Evolutionary conservation across 2,888 invertebrate genomes (phyloP), one percentile per base, ranked within the genome.

Genomic region (Notodonta ziczac): DNA sequence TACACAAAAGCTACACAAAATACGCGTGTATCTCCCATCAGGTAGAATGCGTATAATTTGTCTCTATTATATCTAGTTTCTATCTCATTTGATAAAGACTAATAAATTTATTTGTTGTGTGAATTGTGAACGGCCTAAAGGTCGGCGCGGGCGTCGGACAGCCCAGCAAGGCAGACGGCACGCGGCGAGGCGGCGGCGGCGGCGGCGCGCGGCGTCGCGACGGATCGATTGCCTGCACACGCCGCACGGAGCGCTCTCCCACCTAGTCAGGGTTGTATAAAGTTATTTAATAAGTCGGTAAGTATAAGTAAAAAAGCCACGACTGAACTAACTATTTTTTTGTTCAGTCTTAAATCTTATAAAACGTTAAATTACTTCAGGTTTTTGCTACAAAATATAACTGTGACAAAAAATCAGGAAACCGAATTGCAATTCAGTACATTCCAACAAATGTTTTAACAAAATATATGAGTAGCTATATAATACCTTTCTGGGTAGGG

Each of bases 191-290:
- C 39, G 40, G 40, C 40, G 40, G 40, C 40, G 40, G 42, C 42
- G 42, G 42, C 56, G 60, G 58, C 42, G n/a, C n/a, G n/a, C 40
- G 48, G 58, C 70, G 74, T 68, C 79, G 80, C 83, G 87, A 81
- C 87, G 80, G 87, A 86, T 87, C 87, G 86, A 87, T 87, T 66
- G 73, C 64, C 63, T 63, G 65, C 72, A 66, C 70, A 71, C 71
- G 70, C 66, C 60, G 66, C 46, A 66, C 62, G 13, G 32, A 52
- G 12, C 32, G 12, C 51, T 8, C 51, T 16, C 51, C 13, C 52
- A 32, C 32, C 5, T 4, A 52, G 4, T 32, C 32, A 52, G 52
- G 52, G 52, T 24, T 52, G 32, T 32, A n/a, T 46, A 46, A 46
- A n/a, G 12, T 44, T 12, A 44, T 44, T 13, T 12, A 44, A 44